These are phyloP conservation scores for Dolichomitus sp. DNA, from an alignment of 2,888 invertebrate genomes.

Conservation along the genomic window DNA sequence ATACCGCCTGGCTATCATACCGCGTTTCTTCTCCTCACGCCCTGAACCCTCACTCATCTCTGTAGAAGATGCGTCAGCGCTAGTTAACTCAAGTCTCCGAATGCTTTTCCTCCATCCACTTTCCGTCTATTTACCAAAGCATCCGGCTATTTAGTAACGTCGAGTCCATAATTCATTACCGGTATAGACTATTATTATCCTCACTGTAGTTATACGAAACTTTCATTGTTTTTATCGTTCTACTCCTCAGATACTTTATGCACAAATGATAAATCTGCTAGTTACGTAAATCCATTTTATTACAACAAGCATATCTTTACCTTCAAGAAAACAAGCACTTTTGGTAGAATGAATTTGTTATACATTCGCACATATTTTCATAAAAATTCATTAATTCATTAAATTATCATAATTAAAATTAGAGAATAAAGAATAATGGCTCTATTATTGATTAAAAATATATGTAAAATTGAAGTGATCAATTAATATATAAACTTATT, in stretches of 20 bases:
- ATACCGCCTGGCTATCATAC: conserved; percentile 24
- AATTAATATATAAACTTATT: no score
- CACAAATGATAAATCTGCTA: not conserved
- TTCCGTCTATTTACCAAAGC: conserved; percentile 42
- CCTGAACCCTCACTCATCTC: conserved; percentile 47
- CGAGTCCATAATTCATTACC: conserved; percentile 8
- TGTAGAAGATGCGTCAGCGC: conserved; percentile 59
- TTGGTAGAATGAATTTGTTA: not conserved
- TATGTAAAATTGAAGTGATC: no score
- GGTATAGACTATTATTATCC: conserved; percentile 13
- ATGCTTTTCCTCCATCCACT: conserved; percentile 34
- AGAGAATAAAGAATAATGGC: no score
- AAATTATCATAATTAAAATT: no score
- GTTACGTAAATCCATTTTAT: not conserved
- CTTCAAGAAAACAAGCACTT: no score
- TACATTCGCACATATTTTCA: not conserved
- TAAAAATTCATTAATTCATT: not conserved
- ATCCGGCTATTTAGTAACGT: conserved; percentile 37
- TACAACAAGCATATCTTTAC: not conserved
- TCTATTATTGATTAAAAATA: no score
- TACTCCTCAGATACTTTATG: not conserved
- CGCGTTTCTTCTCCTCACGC: conserved; percentile 24
- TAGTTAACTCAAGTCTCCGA: conserved; percentile 50
- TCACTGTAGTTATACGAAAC: not conserved
- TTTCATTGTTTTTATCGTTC: not conserved